Evolutionary conservation across 2,888 invertebrate species (phyloP), one percentile per base, ranked within the genome.

Genomic region (Ichneumoninae sp.): DNA sequence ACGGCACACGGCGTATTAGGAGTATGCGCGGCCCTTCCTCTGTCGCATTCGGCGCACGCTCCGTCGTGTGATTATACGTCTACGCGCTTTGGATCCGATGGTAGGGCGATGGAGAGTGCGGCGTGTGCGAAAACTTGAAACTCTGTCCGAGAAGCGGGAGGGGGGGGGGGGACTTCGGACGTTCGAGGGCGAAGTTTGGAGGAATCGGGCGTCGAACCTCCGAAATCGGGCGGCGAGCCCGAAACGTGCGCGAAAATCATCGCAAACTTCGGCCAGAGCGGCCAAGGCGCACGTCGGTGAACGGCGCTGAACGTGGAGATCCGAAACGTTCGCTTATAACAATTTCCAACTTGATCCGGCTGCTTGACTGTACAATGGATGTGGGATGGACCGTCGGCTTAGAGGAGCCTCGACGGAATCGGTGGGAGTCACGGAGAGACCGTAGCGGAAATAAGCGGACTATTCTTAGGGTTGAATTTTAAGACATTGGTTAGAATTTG

Each of bases 1-100:
- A 36, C 54, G 70, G 47, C 52, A 78, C 68, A 47, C 13, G 44
- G 76, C 81, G 78, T 83, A 47, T 82, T 78, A 63, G 47, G 44
- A 52, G 63, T 57, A 60, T 77, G 76, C 80, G 57, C 33, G 52
- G 44, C 19, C 54, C 40, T 26, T 22, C 57, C 66, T 19, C 54
- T 66, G 73, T 66, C 71, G 73, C 79, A 54, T 80, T 71, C 52
- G 19, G 40, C 50, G 22, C 65, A 66, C 76, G n/a, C 13, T 10
- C 8, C 22, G 6, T 40, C 65, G 36, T 36, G 36, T 33, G 63
- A 65, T 75, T 65, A 63, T n/a, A 16, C 63, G 33, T 30, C 16
- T 7, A 63, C 63, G 63, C 63, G 63, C 33, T 33, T 63, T 63
- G 30, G 63, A 26, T 30, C 16, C 4, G 6, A 1, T 30, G 30